Evolutionary conservation across 2,113 vertebrate genomes (phyloP).

Genomic region (Thamnophis sirtalis): DNA sequence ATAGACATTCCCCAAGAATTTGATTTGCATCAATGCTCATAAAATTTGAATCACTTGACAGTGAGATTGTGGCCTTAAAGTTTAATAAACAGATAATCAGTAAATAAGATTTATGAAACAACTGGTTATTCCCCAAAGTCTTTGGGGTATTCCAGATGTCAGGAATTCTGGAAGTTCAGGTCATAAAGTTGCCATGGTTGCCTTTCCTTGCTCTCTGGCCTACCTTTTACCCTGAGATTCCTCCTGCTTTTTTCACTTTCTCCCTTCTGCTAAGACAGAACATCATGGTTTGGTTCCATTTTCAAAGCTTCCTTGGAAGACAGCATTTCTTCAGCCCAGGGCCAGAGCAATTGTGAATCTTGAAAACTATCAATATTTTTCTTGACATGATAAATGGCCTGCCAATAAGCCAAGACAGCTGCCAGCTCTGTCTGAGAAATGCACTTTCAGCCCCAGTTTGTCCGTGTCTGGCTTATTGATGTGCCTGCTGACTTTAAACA

Average conservation of each 20-base stretch:
- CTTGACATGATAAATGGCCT: slow-evolving; percentile 77
- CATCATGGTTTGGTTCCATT: slow-evolving; percentile 59
- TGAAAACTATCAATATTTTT: slow-evolving; percentile 72
- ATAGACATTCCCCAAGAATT: background rate
- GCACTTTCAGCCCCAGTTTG: slow-evolving; percentile 56
- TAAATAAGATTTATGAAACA: background rate
- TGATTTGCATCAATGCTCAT: background rate
- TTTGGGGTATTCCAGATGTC: background rate
- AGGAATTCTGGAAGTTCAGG: background rate
- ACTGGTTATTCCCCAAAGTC: background rate
- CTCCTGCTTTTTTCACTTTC: slow-evolving; percentile 23
- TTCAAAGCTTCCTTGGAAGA: slow-evolving; percentile 56
- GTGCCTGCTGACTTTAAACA: slow-evolving; percentile 55
- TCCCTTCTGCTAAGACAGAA: slow-evolving; percentile 41
- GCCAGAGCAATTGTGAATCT: slow-evolving; percentile 53
- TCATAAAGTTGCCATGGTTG: background rate
- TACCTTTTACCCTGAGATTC: background rate
- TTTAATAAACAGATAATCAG: background rate
- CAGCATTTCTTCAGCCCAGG: slow-evolving; percentile 60
- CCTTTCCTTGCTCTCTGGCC: too few species aligned
- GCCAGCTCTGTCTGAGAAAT: slow-evolving; percentile 67
- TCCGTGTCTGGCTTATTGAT: slow-evolving; percentile 66
- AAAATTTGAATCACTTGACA: background rate
- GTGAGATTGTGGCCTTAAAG: background rate
- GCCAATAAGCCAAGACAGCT: slow-evolving; percentile 73